Base-by-base conservation (phyloP, 1,140 invertebrate species). In the Antheraea pernyi region DNA sequence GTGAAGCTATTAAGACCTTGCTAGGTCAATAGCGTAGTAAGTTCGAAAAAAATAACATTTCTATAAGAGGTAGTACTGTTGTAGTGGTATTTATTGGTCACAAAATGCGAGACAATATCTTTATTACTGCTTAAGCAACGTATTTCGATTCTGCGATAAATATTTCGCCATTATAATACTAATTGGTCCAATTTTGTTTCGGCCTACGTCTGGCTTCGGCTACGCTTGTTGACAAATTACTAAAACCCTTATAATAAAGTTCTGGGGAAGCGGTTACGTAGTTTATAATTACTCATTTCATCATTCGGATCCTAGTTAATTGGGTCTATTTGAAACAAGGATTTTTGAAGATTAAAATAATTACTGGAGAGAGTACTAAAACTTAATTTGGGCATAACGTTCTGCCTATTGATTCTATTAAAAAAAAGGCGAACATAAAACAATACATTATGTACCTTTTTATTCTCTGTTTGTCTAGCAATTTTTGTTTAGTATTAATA, bases 271-370 rank as follows among this genome's bases (percentile, higher is more conserved):
- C 22, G 65, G 65, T 59, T 59, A 67, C 7, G 46, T 59, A 69
- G 48, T 68, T 67, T 67, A 69, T 72, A 72, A 72, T 72, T 72
- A 72, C 67, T 37, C 64, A n/a, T 59, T 69, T 72, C 69, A 65
- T 72, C 69, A n/a, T 39, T 58, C 11, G 16, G 22, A 13, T 64
- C 59, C 59, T 6, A 69, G 64, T 68, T 72, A 72, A 72, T 68
- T 8, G 37, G 10, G 39, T 19, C 10, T 46, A 65, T 42, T 65
- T 19, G 11, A 42, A 42, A 7, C 2, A 7, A 11, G 11, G 7
- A 42, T 42, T 42, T 3, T 3, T 42, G 7, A 7, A 3, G 39
- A 3, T 42, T 4, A 42, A 6, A 48, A 48, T 48, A 48, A 48
- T n/a, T 48, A 48, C 7, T 48, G 13, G 7, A 48, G 46, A 48